Evolutionary conservation across 2,797 vertebrate genomes (phyloP).

Genomic region (Ispidina picta): DNA sequence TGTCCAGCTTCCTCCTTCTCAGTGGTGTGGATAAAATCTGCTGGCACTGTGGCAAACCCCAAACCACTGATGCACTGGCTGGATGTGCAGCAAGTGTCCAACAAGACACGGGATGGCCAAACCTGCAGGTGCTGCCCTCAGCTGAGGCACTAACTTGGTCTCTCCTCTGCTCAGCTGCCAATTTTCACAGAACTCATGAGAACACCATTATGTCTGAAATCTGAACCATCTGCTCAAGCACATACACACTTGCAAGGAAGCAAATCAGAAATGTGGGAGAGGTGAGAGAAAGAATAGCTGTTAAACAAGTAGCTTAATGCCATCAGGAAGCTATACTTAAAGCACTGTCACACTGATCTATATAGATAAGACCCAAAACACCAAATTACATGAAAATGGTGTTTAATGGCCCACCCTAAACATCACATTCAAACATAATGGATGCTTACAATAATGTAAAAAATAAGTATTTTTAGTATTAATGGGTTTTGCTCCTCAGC

Average conservation of each 20-base stretch:
- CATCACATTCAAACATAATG: neutral
- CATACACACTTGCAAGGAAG: neutral
- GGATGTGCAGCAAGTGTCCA: neutral
- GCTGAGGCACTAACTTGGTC: neutral
- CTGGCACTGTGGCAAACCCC: neutral
- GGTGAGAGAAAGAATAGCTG: neutral
- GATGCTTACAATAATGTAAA: neutral
- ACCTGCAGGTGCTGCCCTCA: neutral
- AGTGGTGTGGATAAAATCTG: neutral
- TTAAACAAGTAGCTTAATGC: neutral
- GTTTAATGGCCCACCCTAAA: neutral
- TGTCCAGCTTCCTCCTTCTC: neutral
- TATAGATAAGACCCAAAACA: neutral
- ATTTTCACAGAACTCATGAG: neutral
- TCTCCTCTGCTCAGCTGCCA: neutral
- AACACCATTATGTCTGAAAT: neutral
- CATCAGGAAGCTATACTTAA: neutral
- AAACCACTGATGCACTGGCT: neutral
- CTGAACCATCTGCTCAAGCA: neutral
- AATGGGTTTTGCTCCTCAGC: accelerated
- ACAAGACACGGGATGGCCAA: neutral
- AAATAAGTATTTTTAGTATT: neutral
- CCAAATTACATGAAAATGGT: neutral
- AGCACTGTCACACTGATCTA: neutral
- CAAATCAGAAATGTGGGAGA: constrained; percentile 22